Conservation (phyloP, 2,113 vertebrate species). For the Turnix velox region DNA sequence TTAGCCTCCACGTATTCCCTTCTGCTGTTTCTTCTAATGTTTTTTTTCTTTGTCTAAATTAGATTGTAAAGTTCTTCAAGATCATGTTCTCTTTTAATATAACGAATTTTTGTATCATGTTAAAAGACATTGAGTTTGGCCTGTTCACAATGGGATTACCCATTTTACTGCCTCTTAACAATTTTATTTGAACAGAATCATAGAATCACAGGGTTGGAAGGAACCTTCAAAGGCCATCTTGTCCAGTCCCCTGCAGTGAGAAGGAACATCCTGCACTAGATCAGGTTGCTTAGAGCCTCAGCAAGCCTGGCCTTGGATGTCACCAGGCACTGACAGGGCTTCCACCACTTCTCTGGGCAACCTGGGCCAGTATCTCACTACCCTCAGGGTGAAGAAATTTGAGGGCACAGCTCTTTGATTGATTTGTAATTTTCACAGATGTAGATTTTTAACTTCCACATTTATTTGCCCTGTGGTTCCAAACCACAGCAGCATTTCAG, state of each 20-base stretch:
- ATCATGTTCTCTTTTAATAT: background rate
- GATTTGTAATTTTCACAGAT: conserved; percentile 38
- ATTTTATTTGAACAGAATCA: conserved; percentile 20
- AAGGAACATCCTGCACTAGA: too few species aligned
- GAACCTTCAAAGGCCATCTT: too few species aligned
- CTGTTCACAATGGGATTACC: background rate
- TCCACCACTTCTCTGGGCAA: too few species aligned
- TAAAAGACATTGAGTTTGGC: background rate
- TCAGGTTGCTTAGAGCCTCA: too few species aligned
- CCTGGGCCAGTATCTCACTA: too few species aligned
- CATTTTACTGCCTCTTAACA: conserved; percentile 29
- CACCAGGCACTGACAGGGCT: too few species aligned
- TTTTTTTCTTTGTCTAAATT: background rate
- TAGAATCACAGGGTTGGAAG: too few species aligned
- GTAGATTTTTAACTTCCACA: conserved; percentile 16
- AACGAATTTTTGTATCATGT: background rate
- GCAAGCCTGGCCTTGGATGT: too few species aligned
- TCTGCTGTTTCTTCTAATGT: background rate
- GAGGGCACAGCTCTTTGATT: background rate
- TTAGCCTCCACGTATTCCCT: background rate
- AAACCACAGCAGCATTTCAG: background rate
- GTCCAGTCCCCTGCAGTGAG: too few species aligned
- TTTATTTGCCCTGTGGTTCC: conserved; percentile 22
- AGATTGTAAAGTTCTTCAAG: background rate
- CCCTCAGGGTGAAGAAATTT: too few species aligned